Base-by-base conservation (phyloP, 2,797 vertebrate species). In the Dicrostonyx torquatus region DNA sequence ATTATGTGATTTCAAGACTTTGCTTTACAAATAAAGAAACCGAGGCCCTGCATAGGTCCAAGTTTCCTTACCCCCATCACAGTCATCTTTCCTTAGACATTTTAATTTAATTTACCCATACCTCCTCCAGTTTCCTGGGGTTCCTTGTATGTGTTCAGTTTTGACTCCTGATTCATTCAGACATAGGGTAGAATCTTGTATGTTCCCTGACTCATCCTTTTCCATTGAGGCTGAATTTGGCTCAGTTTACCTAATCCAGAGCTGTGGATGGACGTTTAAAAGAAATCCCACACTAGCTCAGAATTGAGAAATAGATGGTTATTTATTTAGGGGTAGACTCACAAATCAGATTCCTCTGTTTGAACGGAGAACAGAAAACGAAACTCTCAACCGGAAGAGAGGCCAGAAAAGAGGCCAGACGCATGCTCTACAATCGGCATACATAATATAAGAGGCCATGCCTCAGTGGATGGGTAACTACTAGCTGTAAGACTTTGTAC, bases 1-100 rank as follows among this genome's bases (percentile, higher is more conserved):
- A n/a, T 43, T 77, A 64, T 82, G 76, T n/a, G 22, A 90, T 72
- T 85, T 92, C 22, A 77, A 90, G 72, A 68, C 12, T 92, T 88
- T 18, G 62, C 48, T 89, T 89, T 87, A 3, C 13, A 64, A 50
- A 22, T 40, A 53, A 72, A 68, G 17, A 80, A 93, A 66, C 43
- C 40, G 31, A 62, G 31, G 77, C 48, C 14, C 11, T 26, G 53
- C 90, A 13, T 80, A 53, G 85, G 14, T 22, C 10, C 31, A 50
- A 26, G 5, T 77, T 82, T 75, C 24, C 43, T 73, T 62, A 24
- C 20, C 22, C 10, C 24, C 9, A 1, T 40, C 31, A n/a, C 58
- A 55, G 20, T 20, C 37, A 45, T 34, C 22, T 89, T 83, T 82
- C 34, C 37, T 50, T n/a, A 4, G 34, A 53, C 1, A 50, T 60